Evolutionary conservation across 2,797 vertebrate genomes (phyloP), one percentile per base, ranked within the genome.

Genomic region (Macropodus opercularis): DNA sequence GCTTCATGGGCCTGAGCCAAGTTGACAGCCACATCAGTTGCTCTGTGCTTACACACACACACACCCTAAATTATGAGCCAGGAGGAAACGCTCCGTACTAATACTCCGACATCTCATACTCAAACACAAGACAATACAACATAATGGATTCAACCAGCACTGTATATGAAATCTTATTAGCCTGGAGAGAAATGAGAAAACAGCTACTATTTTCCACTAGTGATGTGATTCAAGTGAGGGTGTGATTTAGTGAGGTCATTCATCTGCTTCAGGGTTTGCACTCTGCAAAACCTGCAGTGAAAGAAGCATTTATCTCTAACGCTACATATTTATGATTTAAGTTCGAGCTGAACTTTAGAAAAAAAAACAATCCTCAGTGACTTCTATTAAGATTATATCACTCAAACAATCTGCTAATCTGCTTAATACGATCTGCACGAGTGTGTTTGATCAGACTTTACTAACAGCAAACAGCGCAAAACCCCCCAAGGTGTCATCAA

Each of bases 1-100:
- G 64, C 80, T 88, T 82, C 48, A 63, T 80, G 83, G 80, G 82
- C 72, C 63, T 41, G 65, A 68, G 86, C 85, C 83, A 88, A 82
- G 66, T 63, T 85, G 84, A 87, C 84, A 87, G 75, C 66, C 71
- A 86, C 50, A 71, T 85, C 81, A 75, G 69, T 79, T 54, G 50
- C 53, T 80, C 40, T 62, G 53, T 1, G 3, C 23, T 23, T 36
- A 57, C 47, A 51, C 19, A 43, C 18, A 49, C 44, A 42, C 34
- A 61, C 21, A 46, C 26, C 59, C 38, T 71, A 21, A 52, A 52
- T 51, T 15, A 46, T 40, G 51, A 61, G 39, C 40, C 15, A 40
- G 17, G 19, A 10, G 13, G 46, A 73, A 42, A 56, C 24, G 61
- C 46, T 34, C 35, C 26, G 15, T 19, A n/a, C 15, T 8, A 36